A percentile compares a stretch with the other conserved stretches of the same genome.
Conservation (phyloP, 1,140 invertebrate genomes). For the Spodoptera litura region DNA sequence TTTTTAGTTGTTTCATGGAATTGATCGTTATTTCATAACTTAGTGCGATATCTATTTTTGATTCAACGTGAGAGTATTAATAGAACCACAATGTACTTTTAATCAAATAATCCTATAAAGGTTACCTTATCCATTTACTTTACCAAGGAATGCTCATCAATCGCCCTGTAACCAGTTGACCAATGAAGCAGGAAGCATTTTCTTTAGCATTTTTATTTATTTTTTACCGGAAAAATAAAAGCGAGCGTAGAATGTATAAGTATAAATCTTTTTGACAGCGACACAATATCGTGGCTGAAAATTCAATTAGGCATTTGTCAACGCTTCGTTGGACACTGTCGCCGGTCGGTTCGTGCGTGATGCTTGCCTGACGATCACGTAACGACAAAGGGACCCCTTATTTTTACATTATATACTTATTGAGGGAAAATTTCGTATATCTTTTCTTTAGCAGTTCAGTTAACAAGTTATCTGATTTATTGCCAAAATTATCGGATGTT, state of each 20-base stretch:
- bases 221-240: constrained; percentile 38
- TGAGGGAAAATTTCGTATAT: constrained; percentile 53
- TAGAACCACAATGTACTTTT: too few relatives aligned
- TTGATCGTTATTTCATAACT: too few relatives aligned
- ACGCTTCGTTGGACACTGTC: constrained; percentile 61
- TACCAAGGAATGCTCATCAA: too few relatives aligned
- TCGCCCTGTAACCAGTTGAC: too few relatives aligned
- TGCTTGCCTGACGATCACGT: constrained; percentile 62
- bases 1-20: too few relatives aligned
- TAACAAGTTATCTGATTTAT: constrained; percentile 56
- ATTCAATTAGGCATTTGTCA: constrained; percentile 79
- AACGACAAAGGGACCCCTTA: constrained; percentile 59
- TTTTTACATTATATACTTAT: constrained; percentile 59
- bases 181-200: too few relatives aligned
- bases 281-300: constrained; percentile 70
- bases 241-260: constrained; percentile 45
- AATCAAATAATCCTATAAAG: too few relatives aligned
- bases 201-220: background rate
- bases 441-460: constrained; percentile 55
- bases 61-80: too few relatives aligned
- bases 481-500: constrained; percentile 49
- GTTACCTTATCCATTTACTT: too few relatives aligned
- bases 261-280: constrained; percentile 66
- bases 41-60: too few relatives aligned
- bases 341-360: constrained; percentile 64